Conservation (phyloP, 2,888 invertebrate species). For the Drosophila mimetica region DNA sequence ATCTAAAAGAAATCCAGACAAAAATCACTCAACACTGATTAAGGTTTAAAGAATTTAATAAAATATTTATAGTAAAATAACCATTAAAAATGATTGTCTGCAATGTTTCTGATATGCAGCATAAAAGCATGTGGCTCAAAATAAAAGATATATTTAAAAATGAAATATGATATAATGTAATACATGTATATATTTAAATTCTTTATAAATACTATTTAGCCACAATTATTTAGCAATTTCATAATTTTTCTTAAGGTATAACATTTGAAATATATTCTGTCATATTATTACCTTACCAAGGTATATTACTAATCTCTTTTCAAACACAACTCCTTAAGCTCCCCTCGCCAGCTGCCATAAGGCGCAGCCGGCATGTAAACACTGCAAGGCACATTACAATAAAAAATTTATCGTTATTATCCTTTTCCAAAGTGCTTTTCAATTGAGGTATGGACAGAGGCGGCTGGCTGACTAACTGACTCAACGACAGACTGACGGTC, state of each 20-base stretch:
- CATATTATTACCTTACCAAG: no score
- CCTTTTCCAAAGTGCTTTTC: slow-evolving; percentile 79
- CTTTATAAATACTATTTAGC: no score
- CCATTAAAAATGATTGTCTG: no score
- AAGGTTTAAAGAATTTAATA: not conserved
- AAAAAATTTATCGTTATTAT: slow-evolving; percentile 82
- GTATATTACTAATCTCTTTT: not conserved
- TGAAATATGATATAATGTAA: no score
- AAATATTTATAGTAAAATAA: no score
- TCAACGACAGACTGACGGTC: slow-evolving; percentile 38
- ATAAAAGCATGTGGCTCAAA: no score
- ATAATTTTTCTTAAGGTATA: no score
- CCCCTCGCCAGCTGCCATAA: slow-evolving; percentile 45
- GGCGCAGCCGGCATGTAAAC: slow-evolving; percentile 68
- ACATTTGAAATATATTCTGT: no score
- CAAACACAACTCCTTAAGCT: not conserved
- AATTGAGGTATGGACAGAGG: slow-evolving; percentile 70
- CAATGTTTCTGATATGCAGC: no score
- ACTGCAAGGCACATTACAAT: slow-evolving; percentile 77
- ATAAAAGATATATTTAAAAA: no score
- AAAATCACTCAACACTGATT: not conserved
- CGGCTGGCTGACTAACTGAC: slow-evolving; percentile 48
- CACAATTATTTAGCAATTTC: no score
- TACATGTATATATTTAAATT: no score
- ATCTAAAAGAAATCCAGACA: not conserved